Conservation (phyloP, 2,888 invertebrate species). For the Phania funesta region DNA sequence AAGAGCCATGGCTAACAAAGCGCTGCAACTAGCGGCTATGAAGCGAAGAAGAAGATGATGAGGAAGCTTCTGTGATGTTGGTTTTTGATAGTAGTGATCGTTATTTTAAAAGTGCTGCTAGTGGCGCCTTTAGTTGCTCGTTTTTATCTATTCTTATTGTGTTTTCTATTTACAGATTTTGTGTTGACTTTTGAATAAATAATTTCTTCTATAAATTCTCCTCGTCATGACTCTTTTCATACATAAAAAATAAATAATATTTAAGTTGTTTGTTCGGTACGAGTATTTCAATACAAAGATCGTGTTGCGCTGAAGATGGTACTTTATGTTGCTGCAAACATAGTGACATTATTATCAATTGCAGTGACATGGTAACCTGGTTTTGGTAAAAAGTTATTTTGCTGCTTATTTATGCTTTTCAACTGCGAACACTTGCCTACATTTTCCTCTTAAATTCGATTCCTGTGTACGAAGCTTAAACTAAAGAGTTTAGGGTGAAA, state of each 20-base stretch:
- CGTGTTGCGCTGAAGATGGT: slow-evolving; percentile 38
- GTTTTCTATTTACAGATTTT: slow-evolving; percentile 3
- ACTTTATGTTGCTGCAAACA: slow-evolving; percentile 26
- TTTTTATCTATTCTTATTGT: slow-evolving; percentile 45
- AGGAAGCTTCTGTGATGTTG: slow-evolving; percentile 36
- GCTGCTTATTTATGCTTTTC: background rate
- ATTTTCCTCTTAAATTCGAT: background rate
- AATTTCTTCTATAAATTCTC: slow-evolving; percentile 42
- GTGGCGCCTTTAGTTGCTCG: slow-evolving; percentile 65
- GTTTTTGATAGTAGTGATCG: slow-evolving; percentile 46
- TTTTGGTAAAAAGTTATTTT: slow-evolving; percentile 10
- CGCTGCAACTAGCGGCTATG: background rate
- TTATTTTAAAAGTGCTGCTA: slow-evolving; percentile 65
- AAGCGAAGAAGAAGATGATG: slow-evolving; percentile 1
- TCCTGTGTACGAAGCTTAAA: background rate
- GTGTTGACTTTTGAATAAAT: slow-evolving; percentile 60
- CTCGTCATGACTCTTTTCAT: slow-evolving; percentile 3
- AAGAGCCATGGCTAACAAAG: background rate
- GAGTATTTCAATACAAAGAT: slow-evolving; percentile 1
- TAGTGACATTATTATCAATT: slow-evolving; percentile 63
- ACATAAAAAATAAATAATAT: slow-evolving; percentile 51
- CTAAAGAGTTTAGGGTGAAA: no score
- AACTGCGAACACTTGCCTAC: background rate
- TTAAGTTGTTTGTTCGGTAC: slow-evolving; percentile 34
- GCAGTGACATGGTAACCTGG: slow-evolving; percentile 63